A percentile compares a stretch with the other conserved stretches of the same genome.
Conservation (phyloP, 2,797 vertebrate genomes). For the Coregonus ussuriensis region DNA sequence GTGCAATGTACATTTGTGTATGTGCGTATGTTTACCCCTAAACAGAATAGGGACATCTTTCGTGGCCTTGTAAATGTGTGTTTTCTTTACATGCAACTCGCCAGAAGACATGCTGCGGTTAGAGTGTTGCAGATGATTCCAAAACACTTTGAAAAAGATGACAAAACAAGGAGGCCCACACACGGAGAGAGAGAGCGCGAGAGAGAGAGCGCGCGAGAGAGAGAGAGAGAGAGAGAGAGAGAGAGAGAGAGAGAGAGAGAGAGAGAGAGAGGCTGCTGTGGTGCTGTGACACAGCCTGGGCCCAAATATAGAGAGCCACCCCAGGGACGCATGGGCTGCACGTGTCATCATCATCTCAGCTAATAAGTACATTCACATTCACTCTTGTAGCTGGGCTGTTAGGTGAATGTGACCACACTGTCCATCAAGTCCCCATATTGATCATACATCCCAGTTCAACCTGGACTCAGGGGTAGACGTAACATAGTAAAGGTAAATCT, state of each 20-base stretch:
- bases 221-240: slow-evolving; percentile 1
- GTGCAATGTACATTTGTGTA: not conserved
- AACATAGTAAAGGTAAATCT: too few species aligned
- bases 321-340: slow-evolving; percentile 33
- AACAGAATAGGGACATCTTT: slow-evolving; percentile 43
- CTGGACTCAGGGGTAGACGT: too few species aligned
- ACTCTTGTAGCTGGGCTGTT: not conserved
- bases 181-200: slow-evolving; percentile 57
- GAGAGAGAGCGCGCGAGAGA: not conserved
- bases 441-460: too few species aligned
- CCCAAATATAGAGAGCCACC: slow-evolving; percentile 52
- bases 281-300: slow-evolving; percentile 59
- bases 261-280: slow-evolving; percentile 9
- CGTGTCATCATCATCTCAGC: slow-evolving; percentile 50
- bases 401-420: not conserved
- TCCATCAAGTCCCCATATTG: not conserved
- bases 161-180: slow-evolving; percentile 79
- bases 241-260: not conserved
- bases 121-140: slow-evolving; percentile 70
- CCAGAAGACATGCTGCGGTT: slow-evolving; percentile 64
- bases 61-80: slow-evolving; percentile 10
- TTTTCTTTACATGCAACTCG: slow-evolving; percentile 41
- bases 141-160: slow-evolving; percentile 77
- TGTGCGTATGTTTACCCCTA: slow-evolving; percentile 43
- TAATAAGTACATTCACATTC: slow-evolving; percentile 51